phyloP scores from a whole-genome alignment of 1,140 invertebrate genomes.

The Whitmania pigra region DNA sequence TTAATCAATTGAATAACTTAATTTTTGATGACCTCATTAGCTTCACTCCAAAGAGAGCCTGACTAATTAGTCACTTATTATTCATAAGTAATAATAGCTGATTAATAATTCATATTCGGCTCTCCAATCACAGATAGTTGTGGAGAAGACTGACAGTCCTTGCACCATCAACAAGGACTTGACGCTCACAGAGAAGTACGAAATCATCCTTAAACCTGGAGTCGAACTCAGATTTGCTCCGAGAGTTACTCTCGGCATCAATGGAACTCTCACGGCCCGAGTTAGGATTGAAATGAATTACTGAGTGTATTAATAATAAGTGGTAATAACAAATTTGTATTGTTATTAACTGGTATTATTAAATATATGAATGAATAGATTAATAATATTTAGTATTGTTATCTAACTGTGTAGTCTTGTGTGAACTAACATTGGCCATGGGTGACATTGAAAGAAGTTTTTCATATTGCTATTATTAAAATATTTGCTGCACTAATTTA shows the following conservation, averaged over 20 bases:
- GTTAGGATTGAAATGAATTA: background rate
- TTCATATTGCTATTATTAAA: too few relatives aligned
- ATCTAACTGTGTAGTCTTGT: too few relatives aligned
- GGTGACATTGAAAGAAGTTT: too few relatives aligned
- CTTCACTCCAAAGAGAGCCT: background rate
- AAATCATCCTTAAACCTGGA: conserved; percentile 69
- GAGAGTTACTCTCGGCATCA: conserved; percentile 76
- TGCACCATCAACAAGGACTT: conserved; percentile 67
- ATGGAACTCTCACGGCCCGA: conserved; percentile 59
- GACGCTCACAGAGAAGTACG: conserved; percentile 58
- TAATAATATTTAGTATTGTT: too few relatives aligned
- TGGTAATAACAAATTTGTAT: too few relatives aligned
- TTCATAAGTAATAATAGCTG: background rate
- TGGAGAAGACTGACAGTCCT: conserved; percentile 40
- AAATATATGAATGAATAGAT: too few relatives aligned
- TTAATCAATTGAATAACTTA: too few relatives aligned
- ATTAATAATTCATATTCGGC: background rate
- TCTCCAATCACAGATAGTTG: background rate
- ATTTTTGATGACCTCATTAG: background rate
- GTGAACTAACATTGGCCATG: too few relatives aligned
- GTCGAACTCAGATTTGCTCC: conserved; percentile 70
- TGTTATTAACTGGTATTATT: too few relatives aligned
- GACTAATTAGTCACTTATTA: background rate
- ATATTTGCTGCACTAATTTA: too few relatives aligned
- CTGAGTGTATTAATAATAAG: too few relatives aligned